phyloP scores from a whole-genome alignment of 53 echinoderm and acorn worm species.

The Actinopyga echinites region DNA sequence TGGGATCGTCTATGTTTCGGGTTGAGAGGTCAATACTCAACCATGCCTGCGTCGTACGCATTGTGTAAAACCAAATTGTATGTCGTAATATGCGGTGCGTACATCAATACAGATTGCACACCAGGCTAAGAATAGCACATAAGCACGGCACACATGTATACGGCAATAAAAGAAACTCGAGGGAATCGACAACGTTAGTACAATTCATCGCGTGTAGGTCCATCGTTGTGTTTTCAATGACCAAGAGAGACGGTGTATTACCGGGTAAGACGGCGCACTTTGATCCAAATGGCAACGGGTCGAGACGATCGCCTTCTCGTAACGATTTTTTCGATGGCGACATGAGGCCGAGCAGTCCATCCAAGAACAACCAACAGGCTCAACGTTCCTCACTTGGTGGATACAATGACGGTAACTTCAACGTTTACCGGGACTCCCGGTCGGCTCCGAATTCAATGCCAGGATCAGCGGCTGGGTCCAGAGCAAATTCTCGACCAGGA shows the following conservation, averaged over 20 bases:
- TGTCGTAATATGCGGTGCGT: too few relatives aligned
- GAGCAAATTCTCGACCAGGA: slow-evolving; percentile 74
- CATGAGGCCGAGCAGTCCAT: neutral
- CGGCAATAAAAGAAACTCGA: too few relatives aligned
- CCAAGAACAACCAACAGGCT: neutral
- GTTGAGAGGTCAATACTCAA: too few relatives aligned
- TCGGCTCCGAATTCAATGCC: slow-evolving; percentile 45
- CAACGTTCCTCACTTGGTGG: slow-evolving; percentile 16
- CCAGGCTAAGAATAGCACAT: too few relatives aligned
- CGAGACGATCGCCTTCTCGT: slow-evolving; percentile 46
- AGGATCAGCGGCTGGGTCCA: slow-evolving; percentile 68
- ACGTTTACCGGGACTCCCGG: slow-evolving; percentile 47
- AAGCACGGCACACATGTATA: too few relatives aligned
- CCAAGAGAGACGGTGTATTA: slow-evolving; percentile 69
- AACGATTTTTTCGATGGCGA: slow-evolving; percentile 31
- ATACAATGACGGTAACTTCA: slow-evolving; percentile 1
- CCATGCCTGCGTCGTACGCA: too few relatives aligned
- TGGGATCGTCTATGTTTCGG: too few relatives aligned
- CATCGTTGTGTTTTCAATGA: slow-evolving; percentile 49
- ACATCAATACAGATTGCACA: too few relatives aligned
- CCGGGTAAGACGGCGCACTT: slow-evolving; percentile 62
- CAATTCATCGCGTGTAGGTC: too few relatives aligned
- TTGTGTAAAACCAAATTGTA: too few relatives aligned
- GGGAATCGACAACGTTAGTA: too few relatives aligned
- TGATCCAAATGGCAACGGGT: slow-evolving; percentile 53